A percentile compares a stretch with the other conserved stretches of the same genome.
Evolutionary conservation across 1,140 invertebrate genomes (phyloP).

Genomic region (Antheraea pernyi): DNA sequence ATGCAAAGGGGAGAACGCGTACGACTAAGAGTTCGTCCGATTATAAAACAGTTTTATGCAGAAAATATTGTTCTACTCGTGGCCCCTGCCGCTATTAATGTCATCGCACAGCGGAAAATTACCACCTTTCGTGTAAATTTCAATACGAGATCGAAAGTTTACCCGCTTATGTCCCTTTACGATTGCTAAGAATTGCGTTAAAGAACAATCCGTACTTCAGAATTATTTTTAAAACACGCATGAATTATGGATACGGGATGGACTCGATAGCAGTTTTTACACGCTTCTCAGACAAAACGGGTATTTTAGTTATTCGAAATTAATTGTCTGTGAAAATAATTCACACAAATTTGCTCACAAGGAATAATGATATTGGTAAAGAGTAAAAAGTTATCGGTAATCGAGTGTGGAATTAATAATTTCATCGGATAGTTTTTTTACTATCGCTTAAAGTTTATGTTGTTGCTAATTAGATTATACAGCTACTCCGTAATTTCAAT

Average conservation of each 20-base stretch:
- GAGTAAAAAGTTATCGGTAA: background rate
- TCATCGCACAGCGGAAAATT: conserved; percentile 69
- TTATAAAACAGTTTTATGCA: conserved; percentile 54
- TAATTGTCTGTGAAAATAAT: conserved; percentile 62
- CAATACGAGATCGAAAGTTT: conserved; percentile 60
- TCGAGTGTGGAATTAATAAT: background rate
- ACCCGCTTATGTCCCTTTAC: conserved; percentile 44
- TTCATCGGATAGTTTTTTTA: background rate
- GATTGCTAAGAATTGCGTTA: conserved; percentile 45
- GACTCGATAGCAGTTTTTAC: conserved; percentile 47
- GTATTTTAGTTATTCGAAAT: conserved; percentile 46
- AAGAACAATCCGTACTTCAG: conserved; percentile 38
- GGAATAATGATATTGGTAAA: background rate
- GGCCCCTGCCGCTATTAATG: conserved; percentile 56
- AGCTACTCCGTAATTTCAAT: too few species aligned
- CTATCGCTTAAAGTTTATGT: too few species aligned
- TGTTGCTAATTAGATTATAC: too few species aligned
- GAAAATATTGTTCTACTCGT: conserved; percentile 53
- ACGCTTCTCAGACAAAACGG: conserved; percentile 44
- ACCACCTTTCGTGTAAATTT: conserved; percentile 67
- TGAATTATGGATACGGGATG: conserved; percentile 57
- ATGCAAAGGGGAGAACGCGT: conserved; percentile 33
- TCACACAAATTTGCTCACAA: conserved; percentile 10
- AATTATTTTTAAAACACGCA: conserved; percentile 50
- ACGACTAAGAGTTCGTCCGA: conserved; percentile 32